A percentile compares a stretch with the other conserved stretches of the same genome.
phyloP scores from a whole-genome alignment of 2,113 vertebrate genomes.

The Paradoxurus hermaphroditus region DNA sequence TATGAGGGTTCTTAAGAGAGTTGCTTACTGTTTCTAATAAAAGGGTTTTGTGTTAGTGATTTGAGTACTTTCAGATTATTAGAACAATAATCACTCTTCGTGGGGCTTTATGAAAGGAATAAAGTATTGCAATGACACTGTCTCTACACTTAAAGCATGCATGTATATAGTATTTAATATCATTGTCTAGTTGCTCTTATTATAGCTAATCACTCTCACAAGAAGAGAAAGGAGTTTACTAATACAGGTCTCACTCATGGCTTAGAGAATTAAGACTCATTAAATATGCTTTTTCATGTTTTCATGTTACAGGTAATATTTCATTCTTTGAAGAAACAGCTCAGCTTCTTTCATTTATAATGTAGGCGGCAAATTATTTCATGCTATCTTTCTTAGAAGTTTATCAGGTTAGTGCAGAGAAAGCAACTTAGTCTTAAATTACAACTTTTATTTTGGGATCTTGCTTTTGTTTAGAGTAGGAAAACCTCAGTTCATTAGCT shows the following conservation, averaged over 20 bases:
- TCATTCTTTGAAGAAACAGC: neutral
- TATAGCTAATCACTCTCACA: neutral
- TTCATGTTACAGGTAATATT: slow-evolving; percentile 8
- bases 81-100: neutral
- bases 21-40: neutral
- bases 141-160: neutral
- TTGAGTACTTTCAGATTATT: neutral
- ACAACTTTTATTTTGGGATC: neutral
- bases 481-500: neutral
- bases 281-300: neutral
- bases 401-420: neutral
- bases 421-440: neutral
- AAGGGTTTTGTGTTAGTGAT: slow-evolving; percentile 24
- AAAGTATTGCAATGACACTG: neutral
- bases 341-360: neutral
- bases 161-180: neutral
- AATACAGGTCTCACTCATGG: neutral
- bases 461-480: neutral
- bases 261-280: slow-evolving; percentile 31
- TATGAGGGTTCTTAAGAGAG: neutral
- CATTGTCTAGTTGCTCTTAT: slow-evolving; percentile 7
- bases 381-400: neutral
- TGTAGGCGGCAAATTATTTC: neutral
- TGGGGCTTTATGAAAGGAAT: neutral
- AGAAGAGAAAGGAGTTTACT: neutral